phyloP scores from a whole-genome alignment of 1,140 invertebrate genomes.

The Drosophila rhopaloa region DNA sequence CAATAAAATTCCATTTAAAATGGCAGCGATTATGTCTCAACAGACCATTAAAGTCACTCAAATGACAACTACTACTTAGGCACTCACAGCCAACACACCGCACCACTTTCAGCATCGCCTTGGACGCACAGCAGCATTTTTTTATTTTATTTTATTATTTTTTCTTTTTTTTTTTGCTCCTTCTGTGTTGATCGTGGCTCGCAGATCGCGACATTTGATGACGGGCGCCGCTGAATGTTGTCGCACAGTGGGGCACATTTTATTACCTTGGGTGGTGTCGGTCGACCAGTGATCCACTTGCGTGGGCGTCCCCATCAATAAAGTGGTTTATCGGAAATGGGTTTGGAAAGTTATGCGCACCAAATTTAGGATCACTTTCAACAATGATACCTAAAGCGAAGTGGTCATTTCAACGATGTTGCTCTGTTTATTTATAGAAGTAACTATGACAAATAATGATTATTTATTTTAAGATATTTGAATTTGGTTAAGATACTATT shows the following conservation, averaged over 20 bases:
- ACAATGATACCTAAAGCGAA: background rate
- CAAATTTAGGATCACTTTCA: conserved; percentile 2
- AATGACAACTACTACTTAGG: conserved; percentile 84
- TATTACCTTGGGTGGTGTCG: conserved; percentile 30
- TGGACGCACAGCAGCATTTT: conserved; percentile 42
- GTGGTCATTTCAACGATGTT: background rate
- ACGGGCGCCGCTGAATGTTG: conserved; percentile 50
- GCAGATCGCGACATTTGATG: conserved; percentile 75
- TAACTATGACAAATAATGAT: background rate
- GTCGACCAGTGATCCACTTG: background rate
- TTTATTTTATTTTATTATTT: conserved; percentile 19
- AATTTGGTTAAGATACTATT: no score
- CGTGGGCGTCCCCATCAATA: conserved; percentile 16
- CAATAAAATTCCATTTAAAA: conserved; percentile 85
- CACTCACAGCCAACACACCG: conserved; percentile 55
- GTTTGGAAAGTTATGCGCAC: conserved; percentile 11
- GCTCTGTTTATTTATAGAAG: background rate
- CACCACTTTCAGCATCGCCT: conserved; percentile 41
- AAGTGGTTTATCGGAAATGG: background rate
- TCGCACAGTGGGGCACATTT: conserved; percentile 70
- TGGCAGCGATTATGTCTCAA: conserved; percentile 85
- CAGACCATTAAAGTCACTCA: conserved; percentile 85
- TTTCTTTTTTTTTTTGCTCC: conserved; percentile 23
- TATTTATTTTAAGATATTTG: background rate
- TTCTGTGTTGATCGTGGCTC: conserved; percentile 59